phyloP scores from a whole-genome alignment of 2,888 invertebrate species.

The Parnassius orleans region DNA sequence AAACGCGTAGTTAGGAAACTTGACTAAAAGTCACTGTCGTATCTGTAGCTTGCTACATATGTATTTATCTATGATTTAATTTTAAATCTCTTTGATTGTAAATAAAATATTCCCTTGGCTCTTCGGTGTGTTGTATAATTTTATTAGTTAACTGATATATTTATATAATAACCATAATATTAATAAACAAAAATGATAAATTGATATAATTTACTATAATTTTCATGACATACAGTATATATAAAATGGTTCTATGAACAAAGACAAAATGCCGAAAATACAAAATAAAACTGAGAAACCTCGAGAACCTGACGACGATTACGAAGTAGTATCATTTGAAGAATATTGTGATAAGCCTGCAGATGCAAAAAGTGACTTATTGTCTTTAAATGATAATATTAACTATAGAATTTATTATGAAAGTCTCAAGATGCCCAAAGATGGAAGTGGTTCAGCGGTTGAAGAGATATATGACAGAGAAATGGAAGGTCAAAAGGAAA shows the following conservation, averaged over 20 bases:
- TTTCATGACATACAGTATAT: too few relatives aligned
- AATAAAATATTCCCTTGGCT: too few relatives aligned
- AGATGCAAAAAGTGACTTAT: constrained; percentile 76
- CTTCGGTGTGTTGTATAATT: too few relatives aligned
- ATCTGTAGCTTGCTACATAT: too few relatives aligned
- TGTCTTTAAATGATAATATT: constrained; percentile 76
- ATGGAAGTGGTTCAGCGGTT: constrained; percentile 42
- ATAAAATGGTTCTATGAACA: background rate
- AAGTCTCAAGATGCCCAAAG: constrained; percentile 55
- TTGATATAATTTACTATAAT: too few relatives aligned
- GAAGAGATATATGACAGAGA: constrained; percentile 61
- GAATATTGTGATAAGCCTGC: constrained; percentile 81
- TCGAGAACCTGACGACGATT: constrained; percentile 66
- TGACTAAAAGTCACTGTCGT: too few relatives aligned
- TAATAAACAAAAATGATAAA: too few relatives aligned
- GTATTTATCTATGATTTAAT: too few relatives aligned
- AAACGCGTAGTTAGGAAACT: too few relatives aligned
- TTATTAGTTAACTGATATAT: too few relatives aligned
- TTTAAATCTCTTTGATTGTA: too few relatives aligned
- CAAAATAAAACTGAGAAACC: constrained; percentile 69
- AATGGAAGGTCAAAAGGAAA: constrained; percentile 60
- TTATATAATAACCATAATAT: too few relatives aligned
- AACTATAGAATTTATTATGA: constrained; percentile 76
- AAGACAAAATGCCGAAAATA: constrained; percentile 68
- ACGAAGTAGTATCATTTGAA: constrained; percentile 81